Conservation (phyloP, 2,888 invertebrate species). For the Heliconius hortense region DNA sequence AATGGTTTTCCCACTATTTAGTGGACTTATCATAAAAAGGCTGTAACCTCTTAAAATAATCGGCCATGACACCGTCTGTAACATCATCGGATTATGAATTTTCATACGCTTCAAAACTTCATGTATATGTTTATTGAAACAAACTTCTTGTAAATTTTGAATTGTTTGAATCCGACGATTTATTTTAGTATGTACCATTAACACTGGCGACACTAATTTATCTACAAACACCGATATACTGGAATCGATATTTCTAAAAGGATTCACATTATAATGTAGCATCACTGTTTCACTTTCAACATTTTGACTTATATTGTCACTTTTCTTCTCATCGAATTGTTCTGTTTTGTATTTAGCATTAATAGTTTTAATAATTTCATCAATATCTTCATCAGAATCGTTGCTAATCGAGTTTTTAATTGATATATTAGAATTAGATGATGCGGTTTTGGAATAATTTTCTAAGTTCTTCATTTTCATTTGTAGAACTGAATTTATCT, state of each 20-base stretch:
- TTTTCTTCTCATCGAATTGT: slow-evolving; percentile 14
- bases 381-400: slow-evolving; percentile 52
- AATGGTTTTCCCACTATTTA: slow-evolving; percentile 85
- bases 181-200: slow-evolving; percentile 72
- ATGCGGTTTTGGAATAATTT: slow-evolving; percentile 38
- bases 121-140: slow-evolving; percentile 62
- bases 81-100: slow-evolving; percentile 69
- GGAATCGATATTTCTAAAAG: slow-evolving; percentile 65
- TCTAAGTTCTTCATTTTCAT: slow-evolving; percentile 45
- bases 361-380: slow-evolving; percentile 50
- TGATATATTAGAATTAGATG: slow-evolving; percentile 48
- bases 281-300: slow-evolving; percentile 24
- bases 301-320: not conserved
- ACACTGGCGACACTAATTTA: slow-evolving; percentile 63
- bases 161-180: slow-evolving; percentile 59
- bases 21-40: slow-evolving; percentile 83
- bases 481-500: slow-evolving; percentile 44
- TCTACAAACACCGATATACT: slow-evolving; percentile 70
- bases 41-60: slow-evolving; percentile 85
- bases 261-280: slow-evolving; percentile 58
- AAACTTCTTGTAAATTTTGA: slow-evolving; percentile 57
- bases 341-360: slow-evolving; percentile 41
- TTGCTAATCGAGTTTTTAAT: slow-evolving; percentile 41
- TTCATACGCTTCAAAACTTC: slow-evolving; percentile 58
- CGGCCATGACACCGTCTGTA: slow-evolving; percentile 88